Base-by-base conservation (phyloP, 2,113 vertebrate genomes). In the Engraulis encrasicolus region DNA sequence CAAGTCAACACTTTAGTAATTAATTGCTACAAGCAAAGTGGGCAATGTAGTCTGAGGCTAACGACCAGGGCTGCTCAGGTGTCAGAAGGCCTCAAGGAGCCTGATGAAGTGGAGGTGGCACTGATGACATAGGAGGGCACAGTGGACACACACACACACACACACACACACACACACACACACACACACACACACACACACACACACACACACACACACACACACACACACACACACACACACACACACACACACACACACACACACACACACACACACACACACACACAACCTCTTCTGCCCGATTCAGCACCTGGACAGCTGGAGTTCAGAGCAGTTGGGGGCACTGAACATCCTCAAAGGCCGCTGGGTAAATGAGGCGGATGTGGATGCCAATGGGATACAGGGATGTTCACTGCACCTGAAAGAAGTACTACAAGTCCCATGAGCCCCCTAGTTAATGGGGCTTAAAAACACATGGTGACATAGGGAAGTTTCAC, bases 341-440 rank as follows among this genome's bases (percentile, higher is more conserved):
- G 66, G n/a, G 31, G 23, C 66, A 3, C 66, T 12, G 17, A n/a
- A 15, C 66, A 14, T 2, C 27, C 66, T 36, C 66, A 74, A 74
- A 74, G 66, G 66, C 66, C 66, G 18, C 66, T 36, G 27, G 66
- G 66, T 74, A 74, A 74, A 74, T 74, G 66, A 74, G 66, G 66
- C 66, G 31, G 66, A 74, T 34, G 31, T 17, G 27, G 66, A 74
- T 31, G 34, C 27, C 66, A 17, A 31, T 36, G 66, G 66, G 66
- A 74, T 15, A 14, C 15, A 4, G 12, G 31, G 66, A n/a, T n/a
- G n/a, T n/a, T 23, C 66, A 34, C 66, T 74, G 27, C 66, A 74
- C 27, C 14, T 74, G 17, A 74, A 14, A 74, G 31, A 74, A 27
- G 31, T 15, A 74, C 66, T 34, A 74, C 66, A 74, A 34, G 11